These are phyloP conservation scores for Lagorchestes hirsutus DNA, from an alignment of 2,797 vertebrate genomes.

Conservation along the genomic window DNA sequence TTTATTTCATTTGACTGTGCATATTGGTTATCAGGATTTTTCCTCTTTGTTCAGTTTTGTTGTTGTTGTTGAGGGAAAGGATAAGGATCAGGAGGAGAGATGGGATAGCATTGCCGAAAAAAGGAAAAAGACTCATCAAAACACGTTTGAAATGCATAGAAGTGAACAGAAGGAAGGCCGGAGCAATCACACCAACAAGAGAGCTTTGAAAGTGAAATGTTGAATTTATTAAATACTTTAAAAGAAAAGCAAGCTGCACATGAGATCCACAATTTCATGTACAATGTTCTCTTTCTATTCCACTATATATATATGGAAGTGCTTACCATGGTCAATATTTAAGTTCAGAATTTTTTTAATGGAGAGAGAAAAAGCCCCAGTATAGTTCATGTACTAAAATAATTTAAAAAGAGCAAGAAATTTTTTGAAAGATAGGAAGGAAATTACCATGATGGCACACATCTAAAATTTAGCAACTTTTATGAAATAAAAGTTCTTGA, in stretches of 20 bases:
- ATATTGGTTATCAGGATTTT: neutral
- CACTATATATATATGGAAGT: neutral
- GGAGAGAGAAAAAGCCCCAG: neutral
- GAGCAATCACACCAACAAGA: neutral
- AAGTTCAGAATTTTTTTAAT: neutral
- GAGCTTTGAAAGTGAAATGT: neutral
- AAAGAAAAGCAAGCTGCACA: neutral
- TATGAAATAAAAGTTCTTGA: neutral
- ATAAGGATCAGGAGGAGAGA: neutral
- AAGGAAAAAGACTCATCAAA: neutral
- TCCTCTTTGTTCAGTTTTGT: neutral
- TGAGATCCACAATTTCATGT: neutral
- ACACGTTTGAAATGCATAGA: neutral
- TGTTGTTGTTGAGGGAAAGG: neutral
- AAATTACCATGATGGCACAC: neutral
- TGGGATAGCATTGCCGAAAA: neutral
- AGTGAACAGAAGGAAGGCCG: neutral
- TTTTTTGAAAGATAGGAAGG: neutral
- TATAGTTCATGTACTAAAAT: neutral
- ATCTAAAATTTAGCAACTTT: neutral
- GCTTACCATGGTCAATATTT: neutral
- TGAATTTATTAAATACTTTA: neutral
- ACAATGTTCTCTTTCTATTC: neutral
- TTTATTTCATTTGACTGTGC: neutral
- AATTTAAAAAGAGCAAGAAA: neutral